Evolutionary conservation across 1,140 invertebrate species (phyloP).

Genomic region (Phymorhynchus buccinoides): DNA sequence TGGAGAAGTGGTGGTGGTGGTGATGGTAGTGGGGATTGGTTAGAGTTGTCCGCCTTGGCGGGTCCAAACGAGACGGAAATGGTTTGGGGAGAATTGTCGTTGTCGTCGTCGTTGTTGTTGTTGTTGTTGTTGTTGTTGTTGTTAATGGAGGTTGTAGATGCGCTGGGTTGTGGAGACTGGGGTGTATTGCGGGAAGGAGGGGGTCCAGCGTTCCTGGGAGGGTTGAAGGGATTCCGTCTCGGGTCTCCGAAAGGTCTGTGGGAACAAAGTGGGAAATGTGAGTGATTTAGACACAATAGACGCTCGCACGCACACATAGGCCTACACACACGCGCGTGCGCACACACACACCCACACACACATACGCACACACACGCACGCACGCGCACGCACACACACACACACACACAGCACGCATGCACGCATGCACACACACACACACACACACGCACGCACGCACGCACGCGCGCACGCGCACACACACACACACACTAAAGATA

Average conservation of each 20-base stretch:
- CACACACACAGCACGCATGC: neutral
- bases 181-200: neutral
- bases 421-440: neutral
- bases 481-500: neutral
- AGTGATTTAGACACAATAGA: no score
- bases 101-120: neutral
- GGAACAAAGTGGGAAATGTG: no score
- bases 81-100: neutral
- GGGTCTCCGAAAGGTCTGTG: neutral
- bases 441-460: neutral
- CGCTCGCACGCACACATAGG: no score
- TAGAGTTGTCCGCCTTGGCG: neutral
- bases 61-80: neutral
- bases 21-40: neutral
- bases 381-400: no score
- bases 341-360: no score
- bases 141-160: no score
- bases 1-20: neutral
- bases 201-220: neutral
- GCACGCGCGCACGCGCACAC: neutral
- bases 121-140: neutral
- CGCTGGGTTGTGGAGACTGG: neutral
- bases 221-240: neutral
- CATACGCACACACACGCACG: no score
- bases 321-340: no score